These are phyloP conservation scores for Clarias gariepinus DNA, from an alignment of 2,113 vertebrate genomes.

Conservation along the genomic window DNA sequence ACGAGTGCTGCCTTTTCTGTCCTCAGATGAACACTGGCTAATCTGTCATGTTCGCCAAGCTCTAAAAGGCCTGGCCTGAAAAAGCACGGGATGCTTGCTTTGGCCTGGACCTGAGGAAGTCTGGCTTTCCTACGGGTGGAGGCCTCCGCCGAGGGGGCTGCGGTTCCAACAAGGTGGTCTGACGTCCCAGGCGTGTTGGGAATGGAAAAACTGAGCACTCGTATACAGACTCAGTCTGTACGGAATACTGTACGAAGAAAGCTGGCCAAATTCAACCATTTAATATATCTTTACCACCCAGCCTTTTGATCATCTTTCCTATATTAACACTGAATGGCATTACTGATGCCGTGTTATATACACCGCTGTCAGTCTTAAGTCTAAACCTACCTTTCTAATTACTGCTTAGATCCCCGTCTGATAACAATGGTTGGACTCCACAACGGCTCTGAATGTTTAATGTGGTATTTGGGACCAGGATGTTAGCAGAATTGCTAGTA, in stretches of 20 bases:
- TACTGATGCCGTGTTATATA: background rate
- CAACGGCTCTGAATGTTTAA: too few relatives aligned
- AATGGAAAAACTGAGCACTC: conserved; percentile 57
- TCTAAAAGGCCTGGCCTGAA: conserved; percentile 39
- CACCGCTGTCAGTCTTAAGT: background rate
- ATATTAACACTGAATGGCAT: background rate
- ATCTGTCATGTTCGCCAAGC: conserved; percentile 33
- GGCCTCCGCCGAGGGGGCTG: conserved; percentile 41
- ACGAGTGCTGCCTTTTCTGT: conserved; percentile 36
- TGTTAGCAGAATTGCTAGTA: too few relatives aligned
- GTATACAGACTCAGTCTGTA: conserved; percentile 18
- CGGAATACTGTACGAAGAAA: conserved; percentile 10
- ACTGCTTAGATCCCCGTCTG: too few relatives aligned
- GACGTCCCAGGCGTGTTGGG: conserved; percentile 42
- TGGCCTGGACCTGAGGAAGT: conserved; percentile 50
- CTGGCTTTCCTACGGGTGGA: conserved; percentile 52
- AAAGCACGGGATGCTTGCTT: conserved; percentile 52
- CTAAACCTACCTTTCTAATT: too few relatives aligned
- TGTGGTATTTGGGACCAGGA: too few relatives aligned
- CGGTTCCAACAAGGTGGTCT: conserved; percentile 56
- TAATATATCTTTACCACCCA: background rate
- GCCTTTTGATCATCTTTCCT: background rate
- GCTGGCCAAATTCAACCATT: conserved; percentile 18
- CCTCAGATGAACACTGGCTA: conserved; percentile 48
- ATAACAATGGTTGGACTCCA: too few relatives aligned